Conservation (phyloP, 2,888 invertebrate genomes). For the Vandiemenella viatica region DNA sequence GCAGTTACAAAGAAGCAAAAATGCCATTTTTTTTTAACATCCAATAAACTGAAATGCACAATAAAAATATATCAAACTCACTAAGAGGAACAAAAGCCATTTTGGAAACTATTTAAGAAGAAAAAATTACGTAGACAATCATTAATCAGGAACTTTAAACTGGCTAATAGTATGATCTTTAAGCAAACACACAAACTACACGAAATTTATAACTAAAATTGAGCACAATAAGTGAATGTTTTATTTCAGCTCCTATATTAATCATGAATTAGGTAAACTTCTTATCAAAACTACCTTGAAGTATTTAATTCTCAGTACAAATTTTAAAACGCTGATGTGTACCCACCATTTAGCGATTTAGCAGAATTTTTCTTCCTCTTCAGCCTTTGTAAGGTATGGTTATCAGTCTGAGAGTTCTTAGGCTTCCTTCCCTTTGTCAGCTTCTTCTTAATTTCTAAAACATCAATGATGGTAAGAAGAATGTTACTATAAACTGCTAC, state of each 20-base stretch:
- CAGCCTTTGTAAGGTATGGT: constrained; percentile 14
- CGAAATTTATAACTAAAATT: no score
- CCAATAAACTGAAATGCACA: background rate
- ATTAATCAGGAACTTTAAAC: background rate
- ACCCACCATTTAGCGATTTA: no score
- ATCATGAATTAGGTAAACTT: no score
- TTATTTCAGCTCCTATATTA: no score
- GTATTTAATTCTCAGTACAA: background rate
- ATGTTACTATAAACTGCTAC: no score
- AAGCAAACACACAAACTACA: no score
- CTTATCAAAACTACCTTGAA: background rate
- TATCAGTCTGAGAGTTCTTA: constrained; percentile 12
- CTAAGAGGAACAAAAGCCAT: background rate
- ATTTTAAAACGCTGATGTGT: constrained; percentile 2
- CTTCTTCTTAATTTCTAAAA: constrained; percentile 30
- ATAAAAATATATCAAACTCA: background rate
- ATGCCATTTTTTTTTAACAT: no score
- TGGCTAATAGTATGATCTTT: no score
- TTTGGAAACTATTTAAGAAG: background rate
- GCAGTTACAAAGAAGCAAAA: no score
- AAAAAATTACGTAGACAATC: background rate
- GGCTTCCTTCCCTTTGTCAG: constrained; percentile 29
- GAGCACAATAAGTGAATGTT: no score
- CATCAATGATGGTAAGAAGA: background rate
- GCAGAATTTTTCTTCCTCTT: constrained; percentile 13